Percentiles rank a stretch among this genome's conserved stretches.
phyloP scores from a whole-genome alignment of 2,888 invertebrate species.

The Spisula solida region DNA sequence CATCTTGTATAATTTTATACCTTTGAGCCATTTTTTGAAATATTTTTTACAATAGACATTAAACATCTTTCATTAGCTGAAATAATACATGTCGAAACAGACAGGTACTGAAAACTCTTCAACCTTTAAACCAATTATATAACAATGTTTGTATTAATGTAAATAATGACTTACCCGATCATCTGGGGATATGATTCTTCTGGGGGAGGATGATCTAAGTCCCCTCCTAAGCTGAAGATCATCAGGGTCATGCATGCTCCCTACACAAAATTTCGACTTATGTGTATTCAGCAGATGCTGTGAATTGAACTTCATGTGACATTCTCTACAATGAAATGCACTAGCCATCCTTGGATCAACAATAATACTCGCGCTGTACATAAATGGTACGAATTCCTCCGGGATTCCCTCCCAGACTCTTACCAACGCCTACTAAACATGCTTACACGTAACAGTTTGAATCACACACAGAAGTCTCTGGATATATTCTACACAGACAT shows the following conservation, averaged over 20 bases:
- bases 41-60: too few species aligned
- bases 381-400: conserved; percentile 1
- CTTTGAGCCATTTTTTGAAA: too few species aligned
- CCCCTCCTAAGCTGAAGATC: conserved; percentile 77
- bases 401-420: background rate
- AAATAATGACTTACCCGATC: conserved; percentile 60
- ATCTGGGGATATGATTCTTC: conserved; percentile 71
- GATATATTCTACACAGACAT: background rate
- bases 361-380: conserved; percentile 60
- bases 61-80: too few species aligned
- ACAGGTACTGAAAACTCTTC: too few species aligned
- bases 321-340: conserved; percentile 79
- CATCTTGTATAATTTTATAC: too few species aligned
- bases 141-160: too few species aligned
- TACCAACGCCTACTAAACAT: background rate
- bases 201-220: conserved; percentile 69
- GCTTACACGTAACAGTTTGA: background rate
- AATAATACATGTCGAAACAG: too few species aligned
- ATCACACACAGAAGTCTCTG: background rate
- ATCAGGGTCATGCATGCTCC: conserved; percentile 80
- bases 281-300: conserved; percentile 81
- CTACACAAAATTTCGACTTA: conserved; percentile 83
- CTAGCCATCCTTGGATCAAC: conserved; percentile 64
- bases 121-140: too few species aligned
- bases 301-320: conserved; percentile 83